phyloP scores from a whole-genome alignment of 1,140 invertebrate species.

The Vollenhovia emeryi region DNA sequence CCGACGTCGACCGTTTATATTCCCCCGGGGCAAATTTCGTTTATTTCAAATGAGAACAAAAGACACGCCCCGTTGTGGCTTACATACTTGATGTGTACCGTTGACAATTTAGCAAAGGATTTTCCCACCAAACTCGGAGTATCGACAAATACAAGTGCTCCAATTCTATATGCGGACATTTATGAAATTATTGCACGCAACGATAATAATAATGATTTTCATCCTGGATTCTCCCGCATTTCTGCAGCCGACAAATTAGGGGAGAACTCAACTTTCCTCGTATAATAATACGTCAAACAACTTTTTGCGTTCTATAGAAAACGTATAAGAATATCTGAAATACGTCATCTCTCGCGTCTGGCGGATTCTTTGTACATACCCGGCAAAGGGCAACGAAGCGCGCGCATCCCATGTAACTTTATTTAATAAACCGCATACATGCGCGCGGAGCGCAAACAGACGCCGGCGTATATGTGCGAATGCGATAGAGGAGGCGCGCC shows the following conservation, averaged over 20 bases:
- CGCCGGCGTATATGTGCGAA: background rate
- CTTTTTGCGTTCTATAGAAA: background rate
- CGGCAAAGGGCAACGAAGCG: slow-evolving; percentile 25
- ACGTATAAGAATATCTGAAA: slow-evolving; percentile 38
- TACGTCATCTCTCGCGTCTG: slow-evolving; percentile 33
- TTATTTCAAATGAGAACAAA: slow-evolving; percentile 47
- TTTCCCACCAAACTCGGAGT: background rate
- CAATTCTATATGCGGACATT: background rate
- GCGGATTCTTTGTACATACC: slow-evolving; percentile 16
- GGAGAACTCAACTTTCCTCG: background rate
- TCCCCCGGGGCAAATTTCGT: slow-evolving; percentile 32
- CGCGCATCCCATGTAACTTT: slow-evolving; percentile 40
- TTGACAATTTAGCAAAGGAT: background rate
- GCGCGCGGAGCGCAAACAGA: slow-evolving; percentile 6
- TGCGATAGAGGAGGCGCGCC: slow-evolving; percentile 28
- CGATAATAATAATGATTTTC: background rate
- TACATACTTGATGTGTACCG: slow-evolving; percentile 12
- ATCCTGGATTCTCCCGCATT: background rate
- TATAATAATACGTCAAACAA: slow-evolving; percentile 3
- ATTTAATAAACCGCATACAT: slow-evolving; percentile 54
- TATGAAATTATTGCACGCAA: background rate
- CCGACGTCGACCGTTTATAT: slow-evolving; percentile 36
- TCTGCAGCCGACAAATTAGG: background rate
- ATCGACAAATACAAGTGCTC: background rate
- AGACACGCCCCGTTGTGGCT: background rate